These are phyloP conservation scores for Hormiphora californensis DNA, from an alignment of 37 sponge, comb jelly and placozoan genomes.

Conservation along the genomic window DNA sequence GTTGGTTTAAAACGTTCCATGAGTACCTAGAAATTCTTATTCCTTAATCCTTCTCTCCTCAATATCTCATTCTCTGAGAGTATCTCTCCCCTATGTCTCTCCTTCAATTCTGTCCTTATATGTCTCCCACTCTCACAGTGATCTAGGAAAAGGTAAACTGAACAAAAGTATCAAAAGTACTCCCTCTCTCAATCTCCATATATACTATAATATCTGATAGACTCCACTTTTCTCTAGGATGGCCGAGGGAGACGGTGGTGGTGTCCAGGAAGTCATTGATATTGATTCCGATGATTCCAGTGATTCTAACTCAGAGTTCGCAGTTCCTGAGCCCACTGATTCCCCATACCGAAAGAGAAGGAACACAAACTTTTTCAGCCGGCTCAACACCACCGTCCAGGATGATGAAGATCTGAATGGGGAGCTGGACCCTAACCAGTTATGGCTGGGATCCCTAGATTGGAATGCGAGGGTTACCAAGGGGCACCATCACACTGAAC, in stretches of 20 bases:
- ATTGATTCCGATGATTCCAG: constrained; percentile 38
- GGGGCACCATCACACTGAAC: background rate
- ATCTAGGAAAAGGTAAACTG: too few relatives aligned
- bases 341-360: background rate
- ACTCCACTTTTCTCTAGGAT: background rate
- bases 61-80: too few relatives aligned
- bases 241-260: background rate
- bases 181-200: too few relatives aligned
- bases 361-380: constrained; percentile 1
- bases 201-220: too few relatives aligned
- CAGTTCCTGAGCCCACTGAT: constrained; percentile 1
- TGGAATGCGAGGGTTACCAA: constrained; percentile 4
- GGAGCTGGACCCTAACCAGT: background rate
- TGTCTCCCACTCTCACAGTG: too few relatives aligned
- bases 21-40: too few relatives aligned
- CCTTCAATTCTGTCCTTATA: too few relatives aligned
- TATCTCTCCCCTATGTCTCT: too few relatives aligned
- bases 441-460: constrained; percentile 17
- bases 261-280: constrained; percentile 31
- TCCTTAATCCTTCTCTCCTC: too few relatives aligned
- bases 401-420: constrained; percentile 35
- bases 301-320: constrained; percentile 8
- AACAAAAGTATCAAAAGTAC: too few relatives aligned
- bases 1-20: too few relatives aligned
- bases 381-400: constrained; percentile 23